phyloP scores from a whole-genome alignment of 2,797 vertebrate genomes.

The Garrulus glandarius region DNA sequence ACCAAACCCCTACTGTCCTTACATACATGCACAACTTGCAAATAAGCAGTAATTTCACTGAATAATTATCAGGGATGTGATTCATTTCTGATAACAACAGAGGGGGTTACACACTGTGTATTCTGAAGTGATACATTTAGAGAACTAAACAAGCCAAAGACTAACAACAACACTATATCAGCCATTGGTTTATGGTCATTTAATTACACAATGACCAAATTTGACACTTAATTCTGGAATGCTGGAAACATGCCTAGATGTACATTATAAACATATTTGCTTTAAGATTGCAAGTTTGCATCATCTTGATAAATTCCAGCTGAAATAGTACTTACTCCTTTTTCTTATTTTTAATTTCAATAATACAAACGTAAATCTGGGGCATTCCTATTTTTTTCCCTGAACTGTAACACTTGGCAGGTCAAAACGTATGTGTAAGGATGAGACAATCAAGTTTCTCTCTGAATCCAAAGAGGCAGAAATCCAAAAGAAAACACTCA shows the following conservation, averaged over 20 bases:
- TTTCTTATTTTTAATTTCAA: neutral
- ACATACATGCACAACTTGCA: neutral
- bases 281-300: neutral
- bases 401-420: neutral
- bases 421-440: neutral
- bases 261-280: neutral
- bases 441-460: neutral
- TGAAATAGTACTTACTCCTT: neutral
- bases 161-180: neutral
- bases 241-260: neutral
- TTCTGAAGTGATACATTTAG: neutral
- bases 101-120: accelerated
- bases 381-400: neutral
- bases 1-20: neutral
- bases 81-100: neutral
- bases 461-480: neutral
- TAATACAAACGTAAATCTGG: neutral
- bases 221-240: neutral
- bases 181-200: neutral
- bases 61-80: neutral
- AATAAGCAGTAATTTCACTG: neutral
- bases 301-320: neutral
- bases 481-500: neutral
- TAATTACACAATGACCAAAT: neutral
- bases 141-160: neutral